Base-by-base conservation (phyloP, 2,888 invertebrate genomes). In the Plagiodera versicolora region DNA sequence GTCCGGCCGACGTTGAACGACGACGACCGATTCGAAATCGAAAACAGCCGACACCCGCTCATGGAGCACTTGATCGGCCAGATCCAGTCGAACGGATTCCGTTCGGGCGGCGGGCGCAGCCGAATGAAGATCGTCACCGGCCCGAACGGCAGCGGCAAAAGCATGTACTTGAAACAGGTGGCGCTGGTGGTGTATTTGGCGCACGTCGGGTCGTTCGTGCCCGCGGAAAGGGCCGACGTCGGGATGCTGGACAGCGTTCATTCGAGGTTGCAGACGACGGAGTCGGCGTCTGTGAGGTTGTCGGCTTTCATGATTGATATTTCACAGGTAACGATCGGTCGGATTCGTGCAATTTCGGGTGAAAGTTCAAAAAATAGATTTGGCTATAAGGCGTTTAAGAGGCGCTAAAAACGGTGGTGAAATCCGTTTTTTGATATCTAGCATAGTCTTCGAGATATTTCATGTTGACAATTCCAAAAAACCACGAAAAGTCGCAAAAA, bases 91-190 rank as follows among this genome's bases (percentile, higher is more conserved):
- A 95, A 95, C 76, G 86, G 90, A 72, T 84, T 86, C 6, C 75
- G 79, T 60, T 89, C 89, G 56, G 85, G 86, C 5, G 77, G 77
- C 0, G 75, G 85, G n/a, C n/a, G n/a, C n/a, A n/a, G 24, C 14
- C 79, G 82, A 10, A 84, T 95, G 19, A 91, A 91, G 76, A 85
- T 97, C 51, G 81, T 96, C 5, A 94, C 93, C 0, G 96, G 95
- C 0, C 93, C 96, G 0, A 97, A 96, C 79, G 89, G 92, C 1
- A 91, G 93, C 73, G 97, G 97, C 1, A 98, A 97, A 80, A 95
- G 93, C 62, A 87, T 95, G 24, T 97, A 92, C 78, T 83, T 97
- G 74, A 95, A 95, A 79, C 94, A 95, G 82, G 81, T 83, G 3
- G 90, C 90, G 14, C 76, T 95, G 55, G 87, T 94, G 68, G 87